Conservation (phyloP, 92 coral and sea anemone species). For the Ricordea florida region DNA sequence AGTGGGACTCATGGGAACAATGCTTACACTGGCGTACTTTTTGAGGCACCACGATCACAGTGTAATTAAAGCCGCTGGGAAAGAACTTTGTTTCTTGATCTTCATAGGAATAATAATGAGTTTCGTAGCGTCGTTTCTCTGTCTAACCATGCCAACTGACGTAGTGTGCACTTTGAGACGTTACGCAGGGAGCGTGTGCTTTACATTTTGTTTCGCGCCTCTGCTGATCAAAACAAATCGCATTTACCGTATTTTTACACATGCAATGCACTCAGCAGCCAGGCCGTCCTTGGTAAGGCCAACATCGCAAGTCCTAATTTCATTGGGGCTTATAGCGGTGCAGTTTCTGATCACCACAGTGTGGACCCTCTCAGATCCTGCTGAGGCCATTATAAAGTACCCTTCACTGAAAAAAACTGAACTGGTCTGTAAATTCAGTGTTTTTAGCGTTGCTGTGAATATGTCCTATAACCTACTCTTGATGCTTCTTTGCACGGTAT, state of each 20-base stretch:
- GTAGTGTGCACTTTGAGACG: constrained; percentile 67
- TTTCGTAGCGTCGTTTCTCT: constrained; percentile 62
- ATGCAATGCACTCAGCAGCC: constrained; percentile 80
- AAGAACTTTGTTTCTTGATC: constrained; percentile 76
- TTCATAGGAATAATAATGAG: constrained; percentile 71
- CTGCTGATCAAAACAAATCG: constrained; percentile 90
- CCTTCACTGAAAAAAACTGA: constrained; percentile 27
- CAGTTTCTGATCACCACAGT: constrained; percentile 79
- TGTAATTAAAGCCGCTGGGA: constrained; percentile 89
- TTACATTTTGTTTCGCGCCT: constrained; percentile 88
- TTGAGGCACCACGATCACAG: constrained; percentile 54
- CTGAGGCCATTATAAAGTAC: constrained; percentile 60
- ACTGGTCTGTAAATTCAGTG: constrained; percentile 56
- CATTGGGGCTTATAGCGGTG: constrained; percentile 75
- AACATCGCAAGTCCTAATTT: constrained; percentile 75
- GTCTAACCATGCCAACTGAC: constrained; percentile 66
- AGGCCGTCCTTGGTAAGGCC: constrained; percentile 88
- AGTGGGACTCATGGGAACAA: constrained; percentile 57
- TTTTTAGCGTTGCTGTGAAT: constrained; percentile 56
- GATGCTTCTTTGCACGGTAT: constrained; percentile 79
- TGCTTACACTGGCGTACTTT: constrained; percentile 64
- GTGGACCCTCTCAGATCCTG: constrained; percentile 83
- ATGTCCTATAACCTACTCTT: constrained; percentile 76
- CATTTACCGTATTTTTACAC: constrained; percentile 88
- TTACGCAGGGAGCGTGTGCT: constrained; percentile 62